These are phyloP conservation scores for Hofmannophila pseudospretella DNA, from an alignment of 2,888 invertebrate species.

Conservation along the genomic window DNA sequence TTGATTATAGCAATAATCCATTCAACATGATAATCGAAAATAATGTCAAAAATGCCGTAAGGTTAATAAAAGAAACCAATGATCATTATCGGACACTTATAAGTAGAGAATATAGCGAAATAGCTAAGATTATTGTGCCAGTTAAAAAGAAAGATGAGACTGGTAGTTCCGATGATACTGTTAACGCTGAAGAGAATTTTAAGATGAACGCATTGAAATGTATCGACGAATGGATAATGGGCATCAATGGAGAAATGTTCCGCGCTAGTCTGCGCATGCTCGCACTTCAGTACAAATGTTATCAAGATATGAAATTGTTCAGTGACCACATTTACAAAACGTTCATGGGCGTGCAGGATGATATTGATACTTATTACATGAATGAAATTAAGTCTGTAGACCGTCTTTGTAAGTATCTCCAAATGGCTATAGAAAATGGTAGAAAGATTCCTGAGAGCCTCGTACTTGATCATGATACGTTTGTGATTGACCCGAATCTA, in stretches of 20 bases:
- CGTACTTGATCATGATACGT: slow-evolving; percentile 64
- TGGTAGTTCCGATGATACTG: slow-evolving; percentile 30
- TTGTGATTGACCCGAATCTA: slow-evolving; percentile 66
- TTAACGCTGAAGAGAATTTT: slow-evolving; percentile 49
- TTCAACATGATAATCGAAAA: slow-evolving; percentile 60
- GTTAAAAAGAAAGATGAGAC: slow-evolving; percentile 52
- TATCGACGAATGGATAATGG: slow-evolving; percentile 78
- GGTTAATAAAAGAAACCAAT: slow-evolving; percentile 50
- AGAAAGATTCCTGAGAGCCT: slow-evolving; percentile 63
- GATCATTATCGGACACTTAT: slow-evolving; percentile 48
- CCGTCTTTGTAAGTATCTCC: slow-evolving; percentile 67
- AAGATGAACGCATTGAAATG: slow-evolving; percentile 59
- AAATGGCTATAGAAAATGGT: slow-evolving; percentile 71
- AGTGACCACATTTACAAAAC: slow-evolving; percentile 57
- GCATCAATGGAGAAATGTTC: slow-evolving; percentile 74
- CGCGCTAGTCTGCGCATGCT: slow-evolving; percentile 63
- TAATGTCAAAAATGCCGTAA: slow-evolving; percentile 57
- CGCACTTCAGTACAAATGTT: slow-evolving; percentile 54
- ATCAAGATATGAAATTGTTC: slow-evolving; percentile 60
- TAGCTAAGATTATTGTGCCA: slow-evolving; percentile 45
- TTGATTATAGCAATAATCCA: slow-evolving; percentile 63
- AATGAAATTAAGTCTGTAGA: slow-evolving; percentile 70
- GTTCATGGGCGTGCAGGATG: slow-evolving; percentile 59
- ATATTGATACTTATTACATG: slow-evolving; percentile 62
- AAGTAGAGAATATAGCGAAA: slow-evolving; percentile 53